A percentile compares a stretch with the other conserved stretches of the same genome.
Conservation (phyloP, 1,140 invertebrate species). For the Habropoda laboriosa region DNA sequence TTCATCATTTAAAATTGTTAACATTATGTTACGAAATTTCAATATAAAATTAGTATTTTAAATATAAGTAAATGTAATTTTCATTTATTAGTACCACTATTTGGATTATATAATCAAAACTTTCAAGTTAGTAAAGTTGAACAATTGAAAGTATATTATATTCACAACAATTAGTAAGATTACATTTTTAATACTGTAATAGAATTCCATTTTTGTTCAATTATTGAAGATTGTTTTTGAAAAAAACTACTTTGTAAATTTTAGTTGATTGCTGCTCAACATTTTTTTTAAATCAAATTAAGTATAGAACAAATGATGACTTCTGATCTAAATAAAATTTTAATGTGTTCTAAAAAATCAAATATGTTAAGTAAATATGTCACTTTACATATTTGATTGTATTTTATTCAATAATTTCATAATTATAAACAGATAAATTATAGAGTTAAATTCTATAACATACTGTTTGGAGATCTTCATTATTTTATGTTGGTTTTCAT, state of each 20-base stretch:
- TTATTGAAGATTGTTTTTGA: neutral
- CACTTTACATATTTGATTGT: neutral
- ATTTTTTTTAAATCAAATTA: neutral
- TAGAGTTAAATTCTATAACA: neutral
- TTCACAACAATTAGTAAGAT: neutral
- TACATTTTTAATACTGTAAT: neutral
- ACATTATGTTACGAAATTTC: neutral
- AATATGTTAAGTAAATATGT: neutral
- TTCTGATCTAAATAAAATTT: neutral
- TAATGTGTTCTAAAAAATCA: too few species aligned
- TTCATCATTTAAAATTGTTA: neutral
- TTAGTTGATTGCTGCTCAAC: neutral
- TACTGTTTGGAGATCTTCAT: neutral
- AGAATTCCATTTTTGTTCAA: neutral
- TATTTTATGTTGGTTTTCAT: slow-evolving; percentile 1
- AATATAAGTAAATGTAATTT: neutral
- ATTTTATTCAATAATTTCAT: neutral
- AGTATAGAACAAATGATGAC: neutral
- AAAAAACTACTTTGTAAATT: neutral
- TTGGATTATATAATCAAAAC: neutral
- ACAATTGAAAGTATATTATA: too few species aligned
- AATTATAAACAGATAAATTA: neutral
- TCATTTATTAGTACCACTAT: neutral
- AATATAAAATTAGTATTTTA: neutral
- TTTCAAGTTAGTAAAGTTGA: too few species aligned